Base-by-base conservation (phyloP, 2,888 invertebrate genomes). In the Pegoplata infirma region DNA sequence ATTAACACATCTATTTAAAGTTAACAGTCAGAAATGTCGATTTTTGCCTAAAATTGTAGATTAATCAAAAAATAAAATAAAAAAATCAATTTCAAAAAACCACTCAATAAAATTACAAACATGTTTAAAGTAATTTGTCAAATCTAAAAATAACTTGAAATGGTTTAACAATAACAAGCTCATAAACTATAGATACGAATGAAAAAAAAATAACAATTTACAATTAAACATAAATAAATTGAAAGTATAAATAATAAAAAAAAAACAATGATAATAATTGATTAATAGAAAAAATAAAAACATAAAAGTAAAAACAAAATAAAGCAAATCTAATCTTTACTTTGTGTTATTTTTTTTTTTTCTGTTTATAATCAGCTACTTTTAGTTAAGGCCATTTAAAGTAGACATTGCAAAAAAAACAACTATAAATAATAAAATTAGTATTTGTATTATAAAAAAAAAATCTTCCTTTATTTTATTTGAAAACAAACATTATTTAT, bases 321-420 rank as follows among this genome's bases (percentile, higher is more conserved):
- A n/a, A n/a, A n/a, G n/a, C n/a, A n/a, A 40, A 40, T 40, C 36
- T 40, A 40, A 40, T 40, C 36, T 40, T 40, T 14, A 40, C 4
- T 40, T 40, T 40, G 0, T n/a, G 12, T 12, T 12, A 36, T 12
- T 1, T 36, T 3, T 40, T 40, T 12, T 1, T 36, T 3, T 40
- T 40, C 36, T n/a, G n/a, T 40, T 5, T 40, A 14, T 44, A 46
- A 32, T 46, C 23, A 53, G 16, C 23, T 16, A 21, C 14, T 21
- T 61, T 59, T 51, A 40, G 61, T 59, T 55, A 16, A 63, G 53
- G 53, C 61, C 61, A 71, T 19, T 61, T 61, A 32, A 63, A 61
- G 8, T 49, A 51, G 17, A 40, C 36, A 51, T 32, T 32, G 36
- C 19, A 23, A 56, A 68, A 58, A 56, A 69, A 58, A 51, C 23